Evolutionary conservation across 2,113 vertebrate species (phyloP), one percentile per base, ranked within the genome.

Genomic region (Deroptyus accipitrinus): DNA sequence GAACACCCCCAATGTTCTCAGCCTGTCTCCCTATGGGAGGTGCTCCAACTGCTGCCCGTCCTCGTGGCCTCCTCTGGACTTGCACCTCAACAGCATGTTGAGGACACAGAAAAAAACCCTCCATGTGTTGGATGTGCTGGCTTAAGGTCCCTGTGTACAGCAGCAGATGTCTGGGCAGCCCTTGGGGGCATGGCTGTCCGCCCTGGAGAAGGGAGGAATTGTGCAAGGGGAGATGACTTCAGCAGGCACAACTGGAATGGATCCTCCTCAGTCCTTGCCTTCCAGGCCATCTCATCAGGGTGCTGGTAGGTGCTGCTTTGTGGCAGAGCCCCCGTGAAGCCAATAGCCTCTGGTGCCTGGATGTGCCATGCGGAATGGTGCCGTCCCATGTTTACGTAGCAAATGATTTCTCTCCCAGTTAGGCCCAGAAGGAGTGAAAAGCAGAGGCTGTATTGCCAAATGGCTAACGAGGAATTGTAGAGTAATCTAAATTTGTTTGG

Each of bases 401-500:
- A 19, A 70, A 55, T 55, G 9, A 67, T 70, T 93, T 83, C 3
- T 75, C 70, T 79, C 51, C 33, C 48, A 64, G 49, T 17, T 35
- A 9, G 2, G 8, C 39, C 68, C 55, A 78, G 63, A 81, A 86
- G 48, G 48, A 86, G 20, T 0, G 0, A 75, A 68, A 88, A 94
- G 78, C 84, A 81, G 72, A 77, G 83, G 66, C 52, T 80, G 19
- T 11, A 12, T 46, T 83, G 44, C 33, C 54, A 76, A 64, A 61
- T 66, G 74, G 28, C 37, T 46, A 30, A 31, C 10, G 52, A 70
- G 59, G 82, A 49, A 78, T 28, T 70, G 37, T 52, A 44, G 42
- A 63, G 16, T 48, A 63, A 86, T 77, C 63, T 92, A 7, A 59
- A 44, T 81, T 42, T 81, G 54, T 85, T 83, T 86, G 94, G 90